phyloP scores from a whole-genome alignment of 2,113 vertebrate species.

The Tyto alba region DNA sequence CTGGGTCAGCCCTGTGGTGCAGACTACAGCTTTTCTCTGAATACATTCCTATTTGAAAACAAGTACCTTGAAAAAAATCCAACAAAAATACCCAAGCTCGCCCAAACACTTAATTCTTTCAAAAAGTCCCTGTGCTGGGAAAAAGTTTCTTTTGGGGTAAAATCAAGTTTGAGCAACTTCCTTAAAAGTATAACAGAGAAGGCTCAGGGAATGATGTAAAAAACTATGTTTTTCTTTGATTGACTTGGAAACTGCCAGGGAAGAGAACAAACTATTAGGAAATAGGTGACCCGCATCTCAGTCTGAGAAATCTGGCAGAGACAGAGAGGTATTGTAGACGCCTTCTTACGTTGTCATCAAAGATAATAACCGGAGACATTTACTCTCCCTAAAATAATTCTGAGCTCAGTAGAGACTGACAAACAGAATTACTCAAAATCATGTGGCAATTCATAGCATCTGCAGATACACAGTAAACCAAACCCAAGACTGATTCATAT shows the following conservation, averaged over 20 bases:
- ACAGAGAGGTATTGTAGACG: background rate
- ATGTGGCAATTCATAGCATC: background rate
- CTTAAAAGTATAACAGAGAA: background rate
- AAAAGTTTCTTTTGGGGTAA: background rate
- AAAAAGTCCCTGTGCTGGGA: background rate
- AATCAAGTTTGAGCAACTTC: background rate
- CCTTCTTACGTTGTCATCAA: background rate
- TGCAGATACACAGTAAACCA: background rate
- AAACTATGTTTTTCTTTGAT: background rate
- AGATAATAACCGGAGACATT: background rate
- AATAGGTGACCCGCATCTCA: background rate
- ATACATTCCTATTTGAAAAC: background rate
- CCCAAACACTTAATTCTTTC: background rate
- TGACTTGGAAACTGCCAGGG: background rate
- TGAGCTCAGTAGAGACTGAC: background rate
- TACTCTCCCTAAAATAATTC: background rate
- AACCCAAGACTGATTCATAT: background rate
- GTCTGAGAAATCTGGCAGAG: background rate
- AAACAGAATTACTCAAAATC: conserved; percentile 5
- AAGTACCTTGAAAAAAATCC: background rate
- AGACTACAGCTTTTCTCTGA: background rate
- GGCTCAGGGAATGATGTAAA: background rate
- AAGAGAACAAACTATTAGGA: background rate
- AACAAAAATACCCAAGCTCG: background rate
- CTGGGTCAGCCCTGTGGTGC: background rate